A percentile compares a stretch with the other conserved stretches of the same genome.
phyloP scores from a whole-genome alignment of 1,140 invertebrate species.

The Teleogryllus occipitalis region DNA sequence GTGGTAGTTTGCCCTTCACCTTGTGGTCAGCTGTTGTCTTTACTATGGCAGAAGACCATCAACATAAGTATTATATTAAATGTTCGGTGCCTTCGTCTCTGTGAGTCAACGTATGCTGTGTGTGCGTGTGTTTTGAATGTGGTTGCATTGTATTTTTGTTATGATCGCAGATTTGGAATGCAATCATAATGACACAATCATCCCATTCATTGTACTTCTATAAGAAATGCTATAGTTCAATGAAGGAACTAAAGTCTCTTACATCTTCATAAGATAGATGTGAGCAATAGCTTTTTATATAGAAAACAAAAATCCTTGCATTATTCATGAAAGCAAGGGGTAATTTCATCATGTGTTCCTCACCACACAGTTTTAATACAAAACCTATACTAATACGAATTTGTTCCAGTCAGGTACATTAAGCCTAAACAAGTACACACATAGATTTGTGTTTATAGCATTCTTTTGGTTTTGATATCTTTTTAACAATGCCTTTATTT shows the following conservation, averaged over 20 bases:
- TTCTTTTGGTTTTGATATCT: neutral
- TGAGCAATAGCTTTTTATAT: neutral
- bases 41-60: neutral
- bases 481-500: neutral
- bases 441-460: neutral
- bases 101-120: constrained; percentile 9
- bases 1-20: neutral
- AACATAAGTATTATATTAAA: constrained; percentile 12
- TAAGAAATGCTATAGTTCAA: neutral
- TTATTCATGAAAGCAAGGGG: neutral
- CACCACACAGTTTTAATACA: neutral
- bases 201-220: neutral
- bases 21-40: neutral
- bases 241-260: neutral
- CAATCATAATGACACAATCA: neutral
- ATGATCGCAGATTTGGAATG: neutral
- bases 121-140: constrained; percentile 7
- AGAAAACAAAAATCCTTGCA: neutral
- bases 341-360: neutral
- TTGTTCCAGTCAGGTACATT: too few species aligned
- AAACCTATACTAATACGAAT: neutral
- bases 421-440: too few species aligned
- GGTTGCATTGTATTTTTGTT: constrained; percentile 2
- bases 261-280: neutral
- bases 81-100: constrained; percentile 16